phyloP scores from a whole-genome alignment of 2,888 invertebrate genomes.

The Sipha maydis region DNA sequence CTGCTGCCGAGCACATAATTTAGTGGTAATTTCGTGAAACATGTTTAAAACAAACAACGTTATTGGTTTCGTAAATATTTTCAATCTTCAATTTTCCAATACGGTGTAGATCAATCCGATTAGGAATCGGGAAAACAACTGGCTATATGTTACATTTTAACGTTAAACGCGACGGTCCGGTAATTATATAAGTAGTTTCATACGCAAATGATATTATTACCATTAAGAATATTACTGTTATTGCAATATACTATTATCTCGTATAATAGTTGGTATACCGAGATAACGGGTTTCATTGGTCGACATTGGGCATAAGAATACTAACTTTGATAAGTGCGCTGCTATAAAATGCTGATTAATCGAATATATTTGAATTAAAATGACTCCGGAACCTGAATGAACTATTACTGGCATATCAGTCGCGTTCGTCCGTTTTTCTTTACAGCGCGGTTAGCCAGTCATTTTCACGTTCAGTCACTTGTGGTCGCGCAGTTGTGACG shows the following conservation, averaged over 20 bases:
- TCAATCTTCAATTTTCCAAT: too few species aligned
- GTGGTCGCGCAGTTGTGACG: neutral
- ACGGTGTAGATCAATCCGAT: too few species aligned
- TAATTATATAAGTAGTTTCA: too few species aligned
- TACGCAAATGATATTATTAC: too few species aligned
- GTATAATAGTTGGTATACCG: neutral
- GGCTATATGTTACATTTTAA: too few species aligned
- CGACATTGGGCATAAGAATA: neutral
- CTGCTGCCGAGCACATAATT: too few species aligned
- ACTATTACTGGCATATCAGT: too few species aligned
- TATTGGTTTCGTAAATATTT: too few species aligned
- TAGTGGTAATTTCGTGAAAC: too few species aligned
- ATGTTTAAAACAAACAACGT: too few species aligned
- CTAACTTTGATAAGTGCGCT: neutral
- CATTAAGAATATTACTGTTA: neutral
- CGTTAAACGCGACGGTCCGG: too few species aligned
- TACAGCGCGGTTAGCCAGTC: neutral
- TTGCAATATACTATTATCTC: neutral
- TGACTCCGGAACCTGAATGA: neutral
- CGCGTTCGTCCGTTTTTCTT: neutral
- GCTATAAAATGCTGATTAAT: conserved; percentile 37
- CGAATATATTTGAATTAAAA: neutral
- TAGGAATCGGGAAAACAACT: too few species aligned
- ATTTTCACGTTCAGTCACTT: neutral
- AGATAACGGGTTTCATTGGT: neutral